These are phyloP conservation scores for Bucco capensis DNA, from an alignment of 2,113 vertebrate species.

Conservation along the genomic window DNA sequence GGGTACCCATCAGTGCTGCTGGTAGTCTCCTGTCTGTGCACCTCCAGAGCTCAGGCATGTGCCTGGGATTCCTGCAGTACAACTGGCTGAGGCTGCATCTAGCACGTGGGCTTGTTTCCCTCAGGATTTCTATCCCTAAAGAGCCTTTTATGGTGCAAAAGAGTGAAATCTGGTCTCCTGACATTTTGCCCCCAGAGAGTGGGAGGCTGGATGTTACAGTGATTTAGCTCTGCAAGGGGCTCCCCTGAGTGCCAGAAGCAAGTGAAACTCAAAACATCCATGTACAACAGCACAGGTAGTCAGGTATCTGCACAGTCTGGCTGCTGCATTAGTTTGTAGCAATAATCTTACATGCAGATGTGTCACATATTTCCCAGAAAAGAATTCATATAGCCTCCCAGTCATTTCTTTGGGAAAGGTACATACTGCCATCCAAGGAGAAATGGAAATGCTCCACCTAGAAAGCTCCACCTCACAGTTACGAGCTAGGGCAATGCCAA, in stretches of 20 bases:
- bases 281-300: neutral
- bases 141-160: constrained; percentile 43
- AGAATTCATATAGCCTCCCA: neutral
- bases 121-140: neutral
- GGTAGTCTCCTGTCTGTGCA: accelerated
- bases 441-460: neutral
- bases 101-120: neutral
- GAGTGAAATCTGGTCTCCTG: neutral
- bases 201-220: neutral
- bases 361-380: neutral
- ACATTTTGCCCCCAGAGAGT: neutral
- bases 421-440: neutral
- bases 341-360: neutral
- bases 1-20: neutral
- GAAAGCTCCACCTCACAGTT: neutral
- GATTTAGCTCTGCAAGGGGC: neutral
- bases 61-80: neutral
- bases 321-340: neutral
- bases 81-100: neutral
- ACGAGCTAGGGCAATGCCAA: neutral
- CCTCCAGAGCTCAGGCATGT: neutral
- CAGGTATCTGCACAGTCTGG: neutral
- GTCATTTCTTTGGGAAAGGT: neutral
- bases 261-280: neutral
- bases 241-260: neutral